Evolutionary conservation across 2,797 vertebrate genomes (phyloP), one percentile per base, ranked within the genome.

Genomic region (Champsocephalus gunnari): DNA sequence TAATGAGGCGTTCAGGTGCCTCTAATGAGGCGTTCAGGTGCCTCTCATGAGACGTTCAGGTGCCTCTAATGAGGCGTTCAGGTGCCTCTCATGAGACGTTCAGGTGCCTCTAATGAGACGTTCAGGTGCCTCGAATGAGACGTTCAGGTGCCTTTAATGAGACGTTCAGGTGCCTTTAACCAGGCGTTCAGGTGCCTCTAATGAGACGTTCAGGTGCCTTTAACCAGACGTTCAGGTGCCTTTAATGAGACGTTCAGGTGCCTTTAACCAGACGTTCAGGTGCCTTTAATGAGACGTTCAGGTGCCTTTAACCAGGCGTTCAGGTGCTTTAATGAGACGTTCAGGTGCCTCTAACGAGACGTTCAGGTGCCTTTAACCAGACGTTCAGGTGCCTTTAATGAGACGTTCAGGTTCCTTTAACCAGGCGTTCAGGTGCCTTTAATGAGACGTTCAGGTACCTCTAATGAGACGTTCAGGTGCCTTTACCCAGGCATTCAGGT

Each of bases 391-490:
- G 19, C 32, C 4, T 4, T 6, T 34, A 0, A 61, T n/a, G 85
- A 92, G 82, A 97, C 98, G 96, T 98, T 98, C 95, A 97, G 96
- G 98, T 98, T 95, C 60, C 32, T 11, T 10, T 65, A 65, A 16
- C 1, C 1, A 19, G n/a, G 12, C 4, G 5, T 48, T 17, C 44
- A 32, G 43, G 41, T 44, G 19, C 5, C 4, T n/a, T n/a, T n/a
- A n/a, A n/a, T n/a, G n/a, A n/a, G n/a, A n/a, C n/a, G n/a, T n/a
- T n/a, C n/a, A n/a, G n/a, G n/a, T n/a, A n/a, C n/a, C n/a, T 4
- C 1, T 34, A 0, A 61, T n/a, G 85, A 92, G 83, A 97, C 98
- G 96, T 98, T 98, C 95, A 97, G 96, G 98, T 98, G 95, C 56
- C 32, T 11, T 5, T 66, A 53, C 11, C 0, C 1, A 19, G n/a